A percentile compares a stretch with the other conserved stretches of the same genome.
phyloP scores from a whole-genome alignment of 2,113 vertebrate genomes.

The Antigone vipio region DNA sequence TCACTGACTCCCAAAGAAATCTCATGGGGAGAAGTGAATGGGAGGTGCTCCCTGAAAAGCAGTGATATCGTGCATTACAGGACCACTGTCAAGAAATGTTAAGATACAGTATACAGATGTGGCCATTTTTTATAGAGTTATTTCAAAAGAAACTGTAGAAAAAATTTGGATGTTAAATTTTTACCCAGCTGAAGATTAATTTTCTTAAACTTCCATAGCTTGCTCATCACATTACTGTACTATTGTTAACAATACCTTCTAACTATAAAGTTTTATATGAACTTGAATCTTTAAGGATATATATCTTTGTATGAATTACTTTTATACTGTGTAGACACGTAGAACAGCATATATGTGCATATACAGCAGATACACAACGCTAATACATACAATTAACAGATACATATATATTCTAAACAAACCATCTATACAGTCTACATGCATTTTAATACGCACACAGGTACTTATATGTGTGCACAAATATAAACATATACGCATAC shows the following conservation, averaged over 20 bases:
- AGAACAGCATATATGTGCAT: background rate
- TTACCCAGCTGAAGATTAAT: background rate
- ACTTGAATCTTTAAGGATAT: background rate
- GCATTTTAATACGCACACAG: background rate
- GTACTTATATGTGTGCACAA: background rate
- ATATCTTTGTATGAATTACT: background rate
- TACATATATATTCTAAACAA: background rate
- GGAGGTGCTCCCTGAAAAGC: background rate
- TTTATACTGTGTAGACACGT: background rate
- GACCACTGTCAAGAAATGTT: background rate
- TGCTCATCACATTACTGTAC: background rate
- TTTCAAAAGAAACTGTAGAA: background rate
- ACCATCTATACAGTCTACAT: accelerated
- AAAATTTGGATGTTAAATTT: background rate
- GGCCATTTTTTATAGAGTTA: background rate
- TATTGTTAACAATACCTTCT: background rate
- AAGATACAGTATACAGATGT: background rate
- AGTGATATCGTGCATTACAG: background rate
- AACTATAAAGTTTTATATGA: background rate
- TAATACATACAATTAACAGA: background rate
- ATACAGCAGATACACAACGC: background rate
- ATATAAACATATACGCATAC: accelerated
- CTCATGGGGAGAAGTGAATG: background rate
- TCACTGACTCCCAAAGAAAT: background rate
- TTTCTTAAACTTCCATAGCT: background rate